A percentile compares a stretch with the other conserved stretches of the same genome.
These are phyloP conservation scores for Ceratosolen solmsi DNA, from an alignment of 1,140 invertebrate genomes.

Conservation along the genomic window DNA sequence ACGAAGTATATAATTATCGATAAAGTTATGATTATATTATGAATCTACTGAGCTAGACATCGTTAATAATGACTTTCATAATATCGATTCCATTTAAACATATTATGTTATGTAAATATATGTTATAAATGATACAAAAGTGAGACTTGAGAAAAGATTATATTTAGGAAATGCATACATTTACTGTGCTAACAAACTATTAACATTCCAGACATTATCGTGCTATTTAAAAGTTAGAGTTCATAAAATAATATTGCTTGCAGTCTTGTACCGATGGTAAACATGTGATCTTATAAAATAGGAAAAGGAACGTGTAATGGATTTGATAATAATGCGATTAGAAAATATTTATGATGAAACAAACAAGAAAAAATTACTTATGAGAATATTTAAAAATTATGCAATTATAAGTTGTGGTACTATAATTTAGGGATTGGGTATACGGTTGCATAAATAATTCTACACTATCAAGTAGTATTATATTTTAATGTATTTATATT, in stretches of 20 bases:
- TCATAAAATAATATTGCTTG: neutral
- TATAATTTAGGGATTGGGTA: neutral
- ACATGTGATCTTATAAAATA: neutral
- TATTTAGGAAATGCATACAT: neutral
- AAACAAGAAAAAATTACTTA: neutral
- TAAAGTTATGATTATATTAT: neutral
- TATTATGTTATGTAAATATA: neutral
- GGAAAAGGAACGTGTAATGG: neutral
- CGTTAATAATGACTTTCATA: neutral
- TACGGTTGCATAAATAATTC: neutral
- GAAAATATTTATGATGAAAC: neutral
- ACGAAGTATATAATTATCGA: neutral
- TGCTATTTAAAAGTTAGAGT: neutral
- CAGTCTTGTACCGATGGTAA: neutral
- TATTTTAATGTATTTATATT: too few species aligned
- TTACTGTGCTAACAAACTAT: neutral
- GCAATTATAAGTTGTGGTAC: neutral
- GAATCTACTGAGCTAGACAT: neutral
- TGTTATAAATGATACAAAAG: neutral
- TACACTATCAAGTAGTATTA: neutral
- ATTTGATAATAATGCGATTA: neutral
- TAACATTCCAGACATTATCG: neutral
- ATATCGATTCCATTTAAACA: neutral
- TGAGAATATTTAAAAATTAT: neutral
- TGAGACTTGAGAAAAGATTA: neutral